Conservation (phyloP, 1,140 invertebrate genomes). For the Bombus confusus region DNA sequence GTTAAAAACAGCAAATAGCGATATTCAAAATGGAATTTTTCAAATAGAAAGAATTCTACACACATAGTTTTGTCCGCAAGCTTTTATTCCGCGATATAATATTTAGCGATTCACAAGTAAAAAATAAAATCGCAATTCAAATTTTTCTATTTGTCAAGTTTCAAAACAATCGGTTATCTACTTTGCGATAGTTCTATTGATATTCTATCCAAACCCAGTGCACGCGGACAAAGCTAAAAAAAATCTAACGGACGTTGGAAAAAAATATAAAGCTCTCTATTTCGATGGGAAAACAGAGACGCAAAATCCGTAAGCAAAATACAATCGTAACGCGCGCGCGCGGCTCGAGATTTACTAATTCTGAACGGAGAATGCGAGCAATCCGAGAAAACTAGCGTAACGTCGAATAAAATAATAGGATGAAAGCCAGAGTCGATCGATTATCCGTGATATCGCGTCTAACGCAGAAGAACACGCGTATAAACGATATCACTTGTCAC, state of each 20-base stretch:
- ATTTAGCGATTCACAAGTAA: neutral
- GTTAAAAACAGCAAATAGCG: neutral
- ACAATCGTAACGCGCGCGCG: neutral
- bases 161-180: neutral
- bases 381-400: no score
- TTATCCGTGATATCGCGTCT: constrained; percentile 46
- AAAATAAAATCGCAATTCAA: neutral
- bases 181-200: neutral
- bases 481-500: constrained; percentile 64
- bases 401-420: no score
- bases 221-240: neutral
- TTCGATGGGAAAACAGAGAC: neutral
- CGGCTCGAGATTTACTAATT: neutral
- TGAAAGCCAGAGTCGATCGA: constrained; percentile 29
- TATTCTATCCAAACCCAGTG: neutral
- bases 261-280: neutral
- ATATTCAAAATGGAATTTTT: neutral
- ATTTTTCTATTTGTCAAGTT: neutral
- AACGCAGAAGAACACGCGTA: constrained; percentile 41
- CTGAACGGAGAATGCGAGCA: neutral
- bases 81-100: neutral
- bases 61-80: neutral
- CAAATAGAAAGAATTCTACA: neutral
- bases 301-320: neutral
- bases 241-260: neutral